Percentiles rank a stretch among this genome's conserved stretches.
phyloP scores from a whole-genome alignment of 1,140 invertebrate genomes.

The Temnothorax nylanderi region DNA sequence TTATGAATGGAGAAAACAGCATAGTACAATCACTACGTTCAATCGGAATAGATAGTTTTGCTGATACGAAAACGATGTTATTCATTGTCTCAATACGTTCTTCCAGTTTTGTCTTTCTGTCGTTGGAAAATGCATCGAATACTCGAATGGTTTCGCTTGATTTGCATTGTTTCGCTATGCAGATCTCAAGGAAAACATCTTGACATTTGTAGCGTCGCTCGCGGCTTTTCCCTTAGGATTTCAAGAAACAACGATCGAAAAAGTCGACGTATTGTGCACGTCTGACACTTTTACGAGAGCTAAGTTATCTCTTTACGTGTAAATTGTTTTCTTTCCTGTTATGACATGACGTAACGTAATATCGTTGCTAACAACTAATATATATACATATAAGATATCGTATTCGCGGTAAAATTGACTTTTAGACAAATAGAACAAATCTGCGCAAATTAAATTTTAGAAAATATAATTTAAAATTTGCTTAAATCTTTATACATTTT shows the following conservation, averaged over 20 bases:
- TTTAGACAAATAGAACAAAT: background rate
- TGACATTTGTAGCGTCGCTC: constrained; percentile 37
- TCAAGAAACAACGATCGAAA: background rate
- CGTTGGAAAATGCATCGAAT: constrained; percentile 16
- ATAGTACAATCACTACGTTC: too few species aligned
- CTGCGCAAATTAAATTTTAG: background rate
- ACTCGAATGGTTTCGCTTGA: constrained; percentile 14
- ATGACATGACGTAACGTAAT: background rate
- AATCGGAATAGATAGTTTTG: constrained; percentile 13
- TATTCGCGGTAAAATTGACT: background rate
- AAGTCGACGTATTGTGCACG: background rate
- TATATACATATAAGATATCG: background rate
- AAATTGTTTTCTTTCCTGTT: background rate
- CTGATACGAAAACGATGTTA: background rate
- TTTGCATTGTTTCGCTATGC: constrained; percentile 49
- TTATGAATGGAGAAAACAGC: background rate
- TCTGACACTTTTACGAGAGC: constrained; percentile 28
- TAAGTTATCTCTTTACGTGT: background rate
- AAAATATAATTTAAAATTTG: background rate
- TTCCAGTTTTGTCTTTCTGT: background rate
- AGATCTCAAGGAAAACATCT: constrained; percentile 46
- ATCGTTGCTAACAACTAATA: background rate
- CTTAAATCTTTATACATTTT: background rate
- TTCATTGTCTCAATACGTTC: background rate
- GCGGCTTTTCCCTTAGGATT: constrained; percentile 41